Conservation (phyloP, 2,888 invertebrate genomes). For the Tupiocoris notatus region DNA sequence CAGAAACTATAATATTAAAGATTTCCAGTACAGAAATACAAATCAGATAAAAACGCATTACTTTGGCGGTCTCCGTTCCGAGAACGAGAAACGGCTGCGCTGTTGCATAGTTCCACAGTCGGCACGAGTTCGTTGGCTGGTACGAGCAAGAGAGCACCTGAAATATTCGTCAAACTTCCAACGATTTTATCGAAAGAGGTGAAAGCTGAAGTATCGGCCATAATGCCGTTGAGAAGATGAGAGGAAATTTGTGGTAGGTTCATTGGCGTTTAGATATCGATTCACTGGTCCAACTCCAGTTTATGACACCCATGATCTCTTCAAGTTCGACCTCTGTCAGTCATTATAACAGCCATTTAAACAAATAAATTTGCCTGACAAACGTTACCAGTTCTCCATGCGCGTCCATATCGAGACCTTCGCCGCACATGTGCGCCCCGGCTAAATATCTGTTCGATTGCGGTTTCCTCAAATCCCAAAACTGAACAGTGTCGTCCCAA, state of each 20-base stretch:
- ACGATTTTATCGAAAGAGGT: background rate
- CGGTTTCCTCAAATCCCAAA: constrained; percentile 68
- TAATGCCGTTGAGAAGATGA: too few relatives aligned
- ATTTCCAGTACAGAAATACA: too few relatives aligned
- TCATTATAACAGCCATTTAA: too few relatives aligned
- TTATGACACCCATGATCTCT: too few relatives aligned
- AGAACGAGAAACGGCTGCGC: constrained; percentile 63
- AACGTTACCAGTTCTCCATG: constrained; percentile 61
- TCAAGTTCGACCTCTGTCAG: too few relatives aligned
- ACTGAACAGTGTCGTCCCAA: constrained; percentile 66
- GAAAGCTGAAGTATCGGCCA: background rate
- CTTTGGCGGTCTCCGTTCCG: constrained; percentile 57
- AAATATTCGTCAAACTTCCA: background rate
- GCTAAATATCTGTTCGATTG: constrained; percentile 60
- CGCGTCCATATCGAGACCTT: constrained; percentile 65
- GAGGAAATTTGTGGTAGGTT: too few relatives aligned
- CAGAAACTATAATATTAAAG: too few relatives aligned
- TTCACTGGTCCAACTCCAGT: too few relatives aligned
- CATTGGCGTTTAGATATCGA: too few relatives aligned
- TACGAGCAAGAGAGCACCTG: constrained; percentile 67
- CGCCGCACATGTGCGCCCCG: constrained; percentile 66
- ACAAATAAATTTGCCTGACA: too few relatives aligned
- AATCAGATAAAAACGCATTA: constrained; percentile 39
- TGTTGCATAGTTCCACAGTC: constrained; percentile 67
- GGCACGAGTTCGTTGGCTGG: constrained; percentile 62